A percentile compares a stretch with the other conserved stretches of the same genome.
Evolutionary conservation across 2,113 vertebrate genomes (phyloP).

Genomic region (Podarcis cretensis): DNA sequence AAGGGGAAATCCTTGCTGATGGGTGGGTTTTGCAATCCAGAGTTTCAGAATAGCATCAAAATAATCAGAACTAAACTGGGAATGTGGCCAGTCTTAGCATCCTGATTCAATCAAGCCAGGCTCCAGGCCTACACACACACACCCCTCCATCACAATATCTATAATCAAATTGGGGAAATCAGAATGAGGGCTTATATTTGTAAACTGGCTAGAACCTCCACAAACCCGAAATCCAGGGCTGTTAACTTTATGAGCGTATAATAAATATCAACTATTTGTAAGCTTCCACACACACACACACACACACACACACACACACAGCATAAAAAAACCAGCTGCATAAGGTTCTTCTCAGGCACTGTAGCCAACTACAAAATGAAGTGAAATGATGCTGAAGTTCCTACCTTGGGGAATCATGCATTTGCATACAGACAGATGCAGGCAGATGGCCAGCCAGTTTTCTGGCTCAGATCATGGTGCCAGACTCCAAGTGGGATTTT

Average conservation of each 20-base stretch:
- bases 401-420: constrained; percentile 45
- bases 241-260: background rate
- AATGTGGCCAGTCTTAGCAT: too few relatives aligned
- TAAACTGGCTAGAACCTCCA: background rate
- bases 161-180: background rate
- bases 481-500: constrained; percentile 49
- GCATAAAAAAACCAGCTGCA: background rate
- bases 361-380: constrained; percentile 34
- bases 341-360: background rate
- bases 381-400: constrained; percentile 39
- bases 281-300: background rate
- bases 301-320: background rate
- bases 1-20: background rate
- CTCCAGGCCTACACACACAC: background rate
- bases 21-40: background rate
- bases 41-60: background rate
- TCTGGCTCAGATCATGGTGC: constrained; percentile 42
- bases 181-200: background rate
- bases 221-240: background rate
- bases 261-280: background rate
- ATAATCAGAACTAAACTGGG: background rate
- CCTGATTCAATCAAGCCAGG: background rate
- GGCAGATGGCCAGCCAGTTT: constrained; percentile 56
- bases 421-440: constrained; percentile 54
- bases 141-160: background rate